Base-by-base conservation (phyloP, 2,113 vertebrate genomes). In the Apodemus sylvaticus region DNA sequence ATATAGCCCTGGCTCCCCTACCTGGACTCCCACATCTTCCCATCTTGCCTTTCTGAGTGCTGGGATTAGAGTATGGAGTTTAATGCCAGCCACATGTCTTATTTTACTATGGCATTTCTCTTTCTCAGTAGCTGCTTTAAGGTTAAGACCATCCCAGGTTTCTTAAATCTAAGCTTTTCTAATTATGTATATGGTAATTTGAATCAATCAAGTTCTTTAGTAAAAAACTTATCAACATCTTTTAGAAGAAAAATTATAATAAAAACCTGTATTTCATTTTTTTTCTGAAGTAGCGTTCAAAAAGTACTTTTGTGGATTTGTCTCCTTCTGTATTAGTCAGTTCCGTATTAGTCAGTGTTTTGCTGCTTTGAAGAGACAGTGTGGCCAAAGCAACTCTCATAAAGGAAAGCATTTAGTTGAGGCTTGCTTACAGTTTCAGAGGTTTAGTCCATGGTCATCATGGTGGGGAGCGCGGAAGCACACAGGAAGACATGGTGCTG, bases 251-350 rank as follows among this genome's bases (percentile, higher is more conserved):
- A 92, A 82, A 58, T 77, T 19, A 29, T 26, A 60, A 64, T 82
- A 89, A 82, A 86, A 94, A 95, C 64, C 29, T 81, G 9, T n/a
- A 48, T 94, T 48, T 96, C 31, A 29, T 94, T 93, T 77, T 93
- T 77, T 45, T 74, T n/a, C n/a, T 91, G 34, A 48, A 88, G 58
- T 13, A 64, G 39, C 24, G 42, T 71, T 31, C 11, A 29, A 90
- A 68, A 81, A 1, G 16, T 74, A 89, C 34, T 79, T 77, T 22
- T 13, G 29, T 36, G 86, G 79, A 60, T 64, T 87, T 89, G 31
- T 71, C 68, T 96, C 31, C 13, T 13, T 58, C 34, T 83, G 53
- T 14, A 11, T 81, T 81, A 58, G 48, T 20, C 17, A 53, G 17
- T 55, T 48, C 45, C 7, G 36, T 10, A 13, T 82, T 82, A 60